phyloP scores from a whole-genome alignment of 2,113 vertebrate species.

The Macrotis lagotis region DNA sequence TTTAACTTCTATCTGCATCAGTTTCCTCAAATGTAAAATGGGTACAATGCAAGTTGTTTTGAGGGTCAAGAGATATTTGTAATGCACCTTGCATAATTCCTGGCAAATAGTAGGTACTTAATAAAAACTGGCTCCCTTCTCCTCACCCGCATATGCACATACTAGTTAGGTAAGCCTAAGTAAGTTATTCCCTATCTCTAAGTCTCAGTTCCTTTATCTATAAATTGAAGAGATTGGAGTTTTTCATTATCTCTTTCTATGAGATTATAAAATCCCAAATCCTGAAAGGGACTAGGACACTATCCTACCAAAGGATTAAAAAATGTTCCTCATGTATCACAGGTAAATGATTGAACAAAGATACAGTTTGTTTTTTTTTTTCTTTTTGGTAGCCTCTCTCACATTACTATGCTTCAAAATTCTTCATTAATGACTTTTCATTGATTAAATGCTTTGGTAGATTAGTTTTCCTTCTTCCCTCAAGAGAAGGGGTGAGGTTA shows the following conservation, averaged over 20 bases:
- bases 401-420: too few species aligned
- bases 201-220: conserved; percentile 8
- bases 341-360: background rate
- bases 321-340: background rate
- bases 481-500: background rate
- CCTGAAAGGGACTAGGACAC: background rate
- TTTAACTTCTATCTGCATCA: background rate
- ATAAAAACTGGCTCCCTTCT: background rate
- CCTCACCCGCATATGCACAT: background rate
- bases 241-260: background rate
- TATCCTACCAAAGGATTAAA: background rate
- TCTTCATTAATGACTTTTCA: background rate
- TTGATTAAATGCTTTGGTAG: background rate
- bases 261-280: background rate
- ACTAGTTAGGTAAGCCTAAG: background rate
- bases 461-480: background rate
- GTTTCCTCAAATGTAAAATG: background rate
- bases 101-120: background rate
- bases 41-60: background rate
- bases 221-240: background rate
- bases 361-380: too few species aligned
- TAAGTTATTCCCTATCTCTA: background rate
- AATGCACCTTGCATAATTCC: background rate
- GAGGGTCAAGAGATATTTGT: background rate
- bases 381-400: too few species aligned